Conservation (phyloP, 2,797 vertebrate genomes). For the Mionectes olivaceus region DNA sequence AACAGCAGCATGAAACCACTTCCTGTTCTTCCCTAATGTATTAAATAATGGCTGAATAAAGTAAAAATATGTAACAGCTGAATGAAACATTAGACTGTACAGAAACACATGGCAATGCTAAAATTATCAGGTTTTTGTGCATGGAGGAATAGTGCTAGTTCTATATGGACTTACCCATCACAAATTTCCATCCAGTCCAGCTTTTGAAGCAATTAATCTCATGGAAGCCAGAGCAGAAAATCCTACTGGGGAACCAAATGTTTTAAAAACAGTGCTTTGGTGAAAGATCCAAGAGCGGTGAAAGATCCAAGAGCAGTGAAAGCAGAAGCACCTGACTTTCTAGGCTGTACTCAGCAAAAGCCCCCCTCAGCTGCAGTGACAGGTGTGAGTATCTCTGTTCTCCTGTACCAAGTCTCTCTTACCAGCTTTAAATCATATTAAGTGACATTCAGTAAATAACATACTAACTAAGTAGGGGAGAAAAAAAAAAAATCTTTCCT, state of each 20-base stretch:
- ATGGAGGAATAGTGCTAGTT: background rate
- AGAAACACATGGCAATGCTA: slow-evolving; percentile 3
- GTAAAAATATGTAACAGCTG: background rate
- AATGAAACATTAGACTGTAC: slow-evolving; percentile 7
- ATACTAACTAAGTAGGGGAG: background rate
- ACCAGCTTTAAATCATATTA: background rate
- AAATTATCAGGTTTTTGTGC: slow-evolving; percentile 16
- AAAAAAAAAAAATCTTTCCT: background rate
- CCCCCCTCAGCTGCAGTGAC: background rate
- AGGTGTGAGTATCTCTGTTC: background rate
- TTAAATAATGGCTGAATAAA: slow-evolving; percentile 6
- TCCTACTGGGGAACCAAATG: slow-evolving; percentile 56
- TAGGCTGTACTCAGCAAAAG: background rate
- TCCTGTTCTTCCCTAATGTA: background rate
- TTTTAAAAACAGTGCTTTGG: slow-evolving; percentile 16
- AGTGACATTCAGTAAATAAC: background rate
- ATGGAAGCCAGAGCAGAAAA: slow-evolving; percentile 39
- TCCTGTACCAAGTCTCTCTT: background rate
- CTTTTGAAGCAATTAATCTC: slow-evolving; percentile 55
- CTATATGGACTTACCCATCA: background rate
- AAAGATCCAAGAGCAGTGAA: background rate
- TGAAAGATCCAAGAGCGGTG: background rate
- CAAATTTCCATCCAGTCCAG: slow-evolving; percentile 55
- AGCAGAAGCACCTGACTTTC: slow-evolving; percentile 49
- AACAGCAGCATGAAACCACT: background rate